These are phyloP conservation scores for Neodontobutis hainanensis DNA, from an alignment of 2,113 vertebrate genomes.

Conservation along the genomic window DNA sequence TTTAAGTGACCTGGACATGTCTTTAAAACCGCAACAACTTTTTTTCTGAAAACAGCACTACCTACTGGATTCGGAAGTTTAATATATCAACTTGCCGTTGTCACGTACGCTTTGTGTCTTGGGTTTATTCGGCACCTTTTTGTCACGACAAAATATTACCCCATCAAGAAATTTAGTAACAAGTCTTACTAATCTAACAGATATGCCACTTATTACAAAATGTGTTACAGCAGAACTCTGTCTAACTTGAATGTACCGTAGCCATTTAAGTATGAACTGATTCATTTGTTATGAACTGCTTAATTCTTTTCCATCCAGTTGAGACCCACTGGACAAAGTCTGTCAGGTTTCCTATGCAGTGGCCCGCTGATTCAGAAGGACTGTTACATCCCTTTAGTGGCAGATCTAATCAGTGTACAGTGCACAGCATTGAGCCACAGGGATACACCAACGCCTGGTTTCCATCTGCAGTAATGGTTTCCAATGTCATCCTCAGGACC, in stretches of 20 bases:
- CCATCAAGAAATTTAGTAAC: too few relatives aligned
- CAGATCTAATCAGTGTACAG: constrained; percentile 50
- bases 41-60: too few relatives aligned
- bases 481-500: constrained; percentile 39
- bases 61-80: too few relatives aligned
- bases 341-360: constrained; percentile 5
- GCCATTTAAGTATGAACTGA: constrained; percentile 14
- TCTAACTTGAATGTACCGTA: constrained; percentile 16
- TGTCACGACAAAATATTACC: too few relatives aligned
- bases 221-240: constrained; percentile 24
- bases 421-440: constrained; percentile 34
- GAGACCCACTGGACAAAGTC: constrained; percentile 16
- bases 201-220: too few relatives aligned
- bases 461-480: constrained; percentile 61
- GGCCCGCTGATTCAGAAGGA: constrained; percentile 31
- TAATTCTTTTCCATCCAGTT: constrained; percentile 30
- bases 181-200: too few relatives aligned
- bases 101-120: too few relatives aligned
- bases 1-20: too few relatives aligned
- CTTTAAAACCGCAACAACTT: too few relatives aligned
- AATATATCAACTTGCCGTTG: too few relatives aligned
- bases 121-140: too few relatives aligned
- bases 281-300: constrained; percentile 39
- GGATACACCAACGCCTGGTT: constrained; percentile 48
- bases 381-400: constrained; percentile 44